Conservation (phyloP, 2,888 invertebrate genomes). For the Phania funesta region DNA sequence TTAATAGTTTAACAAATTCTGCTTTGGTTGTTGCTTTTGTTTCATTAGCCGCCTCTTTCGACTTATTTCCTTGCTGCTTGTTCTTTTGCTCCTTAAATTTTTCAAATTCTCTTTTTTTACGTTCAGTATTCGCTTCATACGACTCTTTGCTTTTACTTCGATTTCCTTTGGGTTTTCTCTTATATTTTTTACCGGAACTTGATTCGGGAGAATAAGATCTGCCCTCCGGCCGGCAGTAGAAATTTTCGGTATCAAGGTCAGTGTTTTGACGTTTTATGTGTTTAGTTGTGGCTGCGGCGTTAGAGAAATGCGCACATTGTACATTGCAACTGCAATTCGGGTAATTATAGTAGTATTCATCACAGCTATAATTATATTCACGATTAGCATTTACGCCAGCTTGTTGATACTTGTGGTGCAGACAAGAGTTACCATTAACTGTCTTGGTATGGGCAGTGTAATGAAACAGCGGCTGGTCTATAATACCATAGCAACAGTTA, state of each 20-base stretch:
- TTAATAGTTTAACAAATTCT: not conserved
- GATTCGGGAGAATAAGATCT: not conserved
- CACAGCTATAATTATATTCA: slow-evolving; percentile 56
- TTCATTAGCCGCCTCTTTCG: not conserved
- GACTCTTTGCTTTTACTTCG: not conserved
- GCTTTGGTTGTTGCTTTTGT: not conserved
- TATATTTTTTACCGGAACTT: not conserved
- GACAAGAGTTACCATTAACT: slow-evolving; percentile 24
- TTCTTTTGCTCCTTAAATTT: slow-evolving; percentile 2
- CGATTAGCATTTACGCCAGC: not conserved
- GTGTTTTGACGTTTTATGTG: slow-evolving; percentile 36
- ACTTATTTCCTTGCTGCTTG: not conserved
- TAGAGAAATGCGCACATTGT: not conserved
- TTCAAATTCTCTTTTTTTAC: not conserved
- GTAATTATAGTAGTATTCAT: slow-evolving; percentile 59
- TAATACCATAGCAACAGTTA: slow-evolving; percentile 25
- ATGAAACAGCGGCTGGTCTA: not conserved
- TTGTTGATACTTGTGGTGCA: slow-evolving; percentile 42
- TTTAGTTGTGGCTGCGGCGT: not conserved
- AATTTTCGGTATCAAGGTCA: slow-evolving; percentile 63
- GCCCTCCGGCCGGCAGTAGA: slow-evolving; percentile 5
- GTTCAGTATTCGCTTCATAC: not conserved
- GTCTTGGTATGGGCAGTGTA: rapidly evolving
- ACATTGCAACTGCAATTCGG: not conserved
- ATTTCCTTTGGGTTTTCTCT: not conserved